Conservation (phyloP, 2,797 vertebrate genomes). For the Pelodytes ibericus region DNA sequence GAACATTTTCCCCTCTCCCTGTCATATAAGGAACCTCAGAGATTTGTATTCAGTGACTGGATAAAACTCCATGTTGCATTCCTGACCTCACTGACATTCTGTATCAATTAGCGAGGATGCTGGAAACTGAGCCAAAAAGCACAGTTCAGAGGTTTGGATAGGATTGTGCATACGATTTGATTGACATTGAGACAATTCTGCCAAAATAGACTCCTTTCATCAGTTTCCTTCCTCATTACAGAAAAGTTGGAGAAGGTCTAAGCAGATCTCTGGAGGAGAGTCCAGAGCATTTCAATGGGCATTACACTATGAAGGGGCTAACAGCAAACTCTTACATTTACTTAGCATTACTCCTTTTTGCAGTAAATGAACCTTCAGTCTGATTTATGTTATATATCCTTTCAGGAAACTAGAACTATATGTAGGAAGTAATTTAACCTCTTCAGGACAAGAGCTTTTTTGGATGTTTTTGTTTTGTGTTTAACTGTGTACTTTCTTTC, state of each 20-base stretch:
- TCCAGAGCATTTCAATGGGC: too few relatives aligned
- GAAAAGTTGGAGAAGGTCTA: slow-evolving; percentile 4
- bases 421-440: too few relatives aligned
- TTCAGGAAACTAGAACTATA: too few relatives aligned
- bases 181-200: slow-evolving; percentile 21
- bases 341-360: too few relatives aligned
- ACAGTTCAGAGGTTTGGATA: slow-evolving; percentile 16
- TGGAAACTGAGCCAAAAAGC: slow-evolving; percentile 22
- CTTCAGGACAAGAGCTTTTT: too few relatives aligned
- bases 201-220: slow-evolving; percentile 22
- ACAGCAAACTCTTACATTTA: too few relatives aligned
- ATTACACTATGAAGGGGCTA: too few relatives aligned
- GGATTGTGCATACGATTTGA: slow-evolving; percentile 44
- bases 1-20: background rate
- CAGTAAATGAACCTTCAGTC: too few relatives aligned
- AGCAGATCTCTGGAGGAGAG: background rate
- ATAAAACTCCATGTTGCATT: slow-evolving; percentile 21
- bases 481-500: too few relatives aligned
- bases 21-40: slow-evolving; percentile 3
- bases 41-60: slow-evolving; percentile 20
- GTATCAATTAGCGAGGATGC: slow-evolving; percentile 42
- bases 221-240: too few relatives aligned
- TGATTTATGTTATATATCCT: too few relatives aligned
- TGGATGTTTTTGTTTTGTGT: too few relatives aligned
- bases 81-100: slow-evolving; percentile 34